Evolutionary conservation across 2,888 invertebrate species (phyloP), one percentile per base, ranked within the genome.

Genomic region (Diarsia dahlii): DNA sequence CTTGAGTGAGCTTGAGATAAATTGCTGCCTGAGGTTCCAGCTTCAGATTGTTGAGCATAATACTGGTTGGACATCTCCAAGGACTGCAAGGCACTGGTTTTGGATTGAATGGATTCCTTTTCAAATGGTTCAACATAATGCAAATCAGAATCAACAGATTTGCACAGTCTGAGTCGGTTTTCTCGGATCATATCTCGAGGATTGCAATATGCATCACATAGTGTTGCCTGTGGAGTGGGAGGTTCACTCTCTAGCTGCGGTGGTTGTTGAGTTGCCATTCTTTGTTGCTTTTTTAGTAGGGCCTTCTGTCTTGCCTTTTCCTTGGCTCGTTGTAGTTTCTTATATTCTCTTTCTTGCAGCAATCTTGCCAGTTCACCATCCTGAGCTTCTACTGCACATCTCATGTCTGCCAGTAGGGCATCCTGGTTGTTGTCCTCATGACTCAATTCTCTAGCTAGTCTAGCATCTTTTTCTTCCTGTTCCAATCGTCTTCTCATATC

Each of bases 61-160:
- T 94, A 95, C 83, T 95, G 96, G 76, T 91, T 94, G 1, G 96
- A 96, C 48, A 93, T 89, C 81, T 96, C 95, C 85, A 95, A 94
- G 28, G 95, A 93, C 78, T 95, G 92, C 45, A 96, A 81, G n/a
- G 96, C 96, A 92, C 95, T 95, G 28, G 95, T 93, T 91, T 94
- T 96, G 0, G 96, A 96, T 81, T 96, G 96, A 58, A 96, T 96
- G 46, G 94, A 94, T 85, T 96, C 96, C 77, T 96, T 96, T 82
- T 96, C 96, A 91, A 96, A 96, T 39, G 96, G 96, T 80, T 96
- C 96, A 58, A 96, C 96, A 90, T 96, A 96, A 86, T 96, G 94
- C 71, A 96, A 89, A 89, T 96, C 96, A 0, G 96, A 96, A 66
- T 96, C 96, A 20, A 96, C 96, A 76, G 96, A 96, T 87, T 96